Base-by-base conservation (phyloP, 2,797 vertebrate species). In the Mormyrops boulengeri region DNA sequence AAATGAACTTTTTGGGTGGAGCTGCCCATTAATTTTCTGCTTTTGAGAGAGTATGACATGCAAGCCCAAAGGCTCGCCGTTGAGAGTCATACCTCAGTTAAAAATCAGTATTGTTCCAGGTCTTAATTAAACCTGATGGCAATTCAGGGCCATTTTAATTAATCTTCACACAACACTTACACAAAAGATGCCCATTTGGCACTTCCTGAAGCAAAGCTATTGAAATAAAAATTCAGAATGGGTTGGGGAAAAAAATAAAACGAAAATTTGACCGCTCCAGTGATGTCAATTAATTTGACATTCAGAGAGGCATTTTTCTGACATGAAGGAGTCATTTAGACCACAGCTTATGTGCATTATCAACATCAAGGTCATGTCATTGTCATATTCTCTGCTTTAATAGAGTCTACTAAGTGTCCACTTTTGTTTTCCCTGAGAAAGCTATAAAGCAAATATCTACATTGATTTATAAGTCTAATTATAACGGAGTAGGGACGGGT, bases 71-170 rank as follows among this genome's bases (percentile, higher is more conserved):
- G 89, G 89, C 88, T 89, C 91, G 90, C 89, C 77, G 89, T 89
- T 88, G 87, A 90, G 92, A 91, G 93, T 93, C 90, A 90, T 92
- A 93, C 93, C 95, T 94, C 95, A 96, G 95, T 96, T 95, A 95
- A 94, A 95, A 93, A 92, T 91, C 93, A 94, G 94, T 92, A 92
- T 93, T 94, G 93, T 94, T 94, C 93, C 93, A 92, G 93, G 92
- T 93, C 95, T 95, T 95, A 95, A 96, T 95, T 93, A 96, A 95
- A 95, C 93, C 92, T 95, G 96, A 96, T 95, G 93, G 94, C 91
- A 91, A 94, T 95, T 94, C 94, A 94, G 94, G 93, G 95, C 94
- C 94, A 95, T 95, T 96, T 94, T 95, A 95, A 96, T 96, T 94
- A 95, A 95, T 95, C 93, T 93, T 92, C 93, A 90, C 69, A 50